Percentiles rank a stretch among this genome's conserved stretches.
Evolutionary conservation across 2,797 vertebrate species (phyloP).

Genomic region (Tolypeutes matacus): DNA sequence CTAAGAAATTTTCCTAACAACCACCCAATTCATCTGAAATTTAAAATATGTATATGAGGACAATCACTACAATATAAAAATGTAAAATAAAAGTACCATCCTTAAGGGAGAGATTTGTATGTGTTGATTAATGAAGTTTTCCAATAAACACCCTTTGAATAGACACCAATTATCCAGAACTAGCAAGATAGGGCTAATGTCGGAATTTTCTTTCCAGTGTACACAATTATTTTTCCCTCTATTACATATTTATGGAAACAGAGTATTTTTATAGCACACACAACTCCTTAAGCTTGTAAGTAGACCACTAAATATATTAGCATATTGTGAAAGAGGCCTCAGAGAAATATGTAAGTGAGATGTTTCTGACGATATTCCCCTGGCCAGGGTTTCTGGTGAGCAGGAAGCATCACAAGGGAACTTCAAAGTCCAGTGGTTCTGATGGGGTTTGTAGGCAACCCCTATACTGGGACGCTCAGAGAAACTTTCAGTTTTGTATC

Average conservation of each 20-base stretch:
- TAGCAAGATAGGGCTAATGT: background rate
- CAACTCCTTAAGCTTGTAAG: background rate
- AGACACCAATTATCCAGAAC: background rate
- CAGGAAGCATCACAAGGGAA: background rate
- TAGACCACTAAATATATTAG: background rate
- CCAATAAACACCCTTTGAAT: background rate
- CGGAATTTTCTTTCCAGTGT: conserved; percentile 1
- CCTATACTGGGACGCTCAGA: background rate
- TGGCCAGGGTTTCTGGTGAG: background rate
- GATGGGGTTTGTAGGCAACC: background rate
- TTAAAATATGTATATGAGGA: background rate
- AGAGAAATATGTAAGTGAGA: background rate
- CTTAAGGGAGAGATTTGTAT: background rate
- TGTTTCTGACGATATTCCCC: background rate
- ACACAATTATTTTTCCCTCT: background rate
- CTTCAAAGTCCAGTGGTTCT: background rate
- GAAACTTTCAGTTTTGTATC: background rate
- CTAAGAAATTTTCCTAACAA: background rate
- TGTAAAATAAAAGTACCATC: background rate
- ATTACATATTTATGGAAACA: background rate
- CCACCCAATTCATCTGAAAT: background rate
- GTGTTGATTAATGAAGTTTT: conserved; percentile 12
- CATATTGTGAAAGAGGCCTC: background rate
- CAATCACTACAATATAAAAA: background rate
- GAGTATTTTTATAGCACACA: background rate